These are phyloP conservation scores for Otus sunia DNA, from an alignment of 2,113 vertebrate species.

Conservation along the genomic window DNA sequence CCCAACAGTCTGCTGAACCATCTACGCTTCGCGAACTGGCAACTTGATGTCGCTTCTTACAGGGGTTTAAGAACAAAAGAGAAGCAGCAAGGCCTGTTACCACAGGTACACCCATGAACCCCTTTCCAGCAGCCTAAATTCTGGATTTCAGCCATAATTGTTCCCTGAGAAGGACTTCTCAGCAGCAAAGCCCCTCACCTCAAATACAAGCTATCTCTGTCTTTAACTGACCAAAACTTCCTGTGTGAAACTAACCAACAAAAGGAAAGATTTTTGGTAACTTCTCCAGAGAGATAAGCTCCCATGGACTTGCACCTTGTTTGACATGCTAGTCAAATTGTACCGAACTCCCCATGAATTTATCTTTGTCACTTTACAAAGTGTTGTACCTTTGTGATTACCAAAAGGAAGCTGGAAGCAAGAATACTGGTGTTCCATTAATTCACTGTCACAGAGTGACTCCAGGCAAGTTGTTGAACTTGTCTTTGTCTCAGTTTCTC, in stretches of 20 bases:
- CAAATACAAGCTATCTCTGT: fast-evolving
- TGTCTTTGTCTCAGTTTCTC: slow-evolving; percentile 37
- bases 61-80: background rate
- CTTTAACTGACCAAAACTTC: background rate
- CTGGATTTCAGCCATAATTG: background rate
- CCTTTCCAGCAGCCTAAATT: background rate
- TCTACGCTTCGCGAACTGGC: background rate
- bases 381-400: background rate
- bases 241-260: background rate
- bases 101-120: background rate
- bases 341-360: background rate
- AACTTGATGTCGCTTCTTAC: fast-evolving
- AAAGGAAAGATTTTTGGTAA: background rate
- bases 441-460: background rate
- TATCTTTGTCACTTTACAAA: background rate
- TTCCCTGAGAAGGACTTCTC: background rate
- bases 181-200: background rate
- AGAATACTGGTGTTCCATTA: background rate
- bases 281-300: background rate
- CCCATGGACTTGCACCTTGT: background rate
- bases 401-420: background rate
- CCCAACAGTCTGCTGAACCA: background rate
- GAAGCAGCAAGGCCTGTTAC: background rate
- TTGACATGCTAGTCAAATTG: background rate
- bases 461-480: background rate